These are phyloP conservation scores for Icerya purchasi DNA, from an alignment of 2,888 invertebrate genomes.

Conservation along the genomic window DNA sequence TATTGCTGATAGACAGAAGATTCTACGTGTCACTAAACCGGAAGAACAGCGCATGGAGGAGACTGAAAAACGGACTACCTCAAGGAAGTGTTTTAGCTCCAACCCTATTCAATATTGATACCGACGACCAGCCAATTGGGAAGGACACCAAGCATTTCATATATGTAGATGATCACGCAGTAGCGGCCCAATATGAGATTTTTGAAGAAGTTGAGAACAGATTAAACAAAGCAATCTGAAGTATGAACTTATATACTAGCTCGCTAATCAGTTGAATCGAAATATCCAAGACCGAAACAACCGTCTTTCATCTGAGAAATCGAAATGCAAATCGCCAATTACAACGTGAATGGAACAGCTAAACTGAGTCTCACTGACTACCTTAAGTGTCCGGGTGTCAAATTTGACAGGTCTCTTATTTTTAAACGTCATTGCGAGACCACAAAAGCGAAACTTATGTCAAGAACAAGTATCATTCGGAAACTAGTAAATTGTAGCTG, in stretches of 20 bases:
- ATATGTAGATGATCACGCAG: slow-evolving; percentile 6
- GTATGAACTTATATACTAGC: background rate
- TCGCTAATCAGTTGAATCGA: background rate
- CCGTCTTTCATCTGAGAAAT: too few relatives aligned
- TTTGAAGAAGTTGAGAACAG: background rate
- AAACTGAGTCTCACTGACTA: background rate
- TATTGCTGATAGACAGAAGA: slow-evolving; percentile 9
- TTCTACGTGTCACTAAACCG: slow-evolving; percentile 8
- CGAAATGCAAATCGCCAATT: background rate
- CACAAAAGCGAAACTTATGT: background rate
- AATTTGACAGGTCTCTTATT: background rate
- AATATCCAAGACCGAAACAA: background rate
- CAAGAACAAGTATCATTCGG: background rate
- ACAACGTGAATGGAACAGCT: background rate
- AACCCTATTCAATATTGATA: slow-evolving; percentile 10
- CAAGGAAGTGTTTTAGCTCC: slow-evolving; percentile 13
- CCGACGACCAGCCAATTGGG: slow-evolving; percentile 8
- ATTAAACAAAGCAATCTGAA: background rate
- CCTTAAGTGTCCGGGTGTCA: background rate
- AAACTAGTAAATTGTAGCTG: background rate
- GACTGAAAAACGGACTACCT: slow-evolving; percentile 10
- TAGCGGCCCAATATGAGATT: slow-evolving; percentile 4
- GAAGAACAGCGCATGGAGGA: slow-evolving; percentile 5
- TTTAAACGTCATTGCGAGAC: background rate
- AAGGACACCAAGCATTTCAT: slow-evolving; percentile 1